These are phyloP conservation scores for Notolabrus celidotus DNA, from an alignment of 2,797 vertebrate genomes.

Conservation along the genomic window DNA sequence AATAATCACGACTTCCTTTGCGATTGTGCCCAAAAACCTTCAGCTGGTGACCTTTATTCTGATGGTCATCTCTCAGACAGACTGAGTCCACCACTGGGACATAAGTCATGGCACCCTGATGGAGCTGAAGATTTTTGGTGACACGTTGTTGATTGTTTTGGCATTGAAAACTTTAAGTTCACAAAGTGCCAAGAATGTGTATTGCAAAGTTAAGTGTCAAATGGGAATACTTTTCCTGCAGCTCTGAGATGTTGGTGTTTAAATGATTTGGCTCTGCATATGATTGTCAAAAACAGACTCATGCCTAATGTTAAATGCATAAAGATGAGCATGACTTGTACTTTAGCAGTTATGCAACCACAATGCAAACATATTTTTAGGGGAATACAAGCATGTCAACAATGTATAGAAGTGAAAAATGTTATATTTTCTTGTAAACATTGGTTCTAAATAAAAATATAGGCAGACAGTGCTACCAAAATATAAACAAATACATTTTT, in stretches of 20 bases:
- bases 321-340: no score
- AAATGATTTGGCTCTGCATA: no score
- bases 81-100: neutral
- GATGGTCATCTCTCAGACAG: neutral
- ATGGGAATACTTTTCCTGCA: neutral
- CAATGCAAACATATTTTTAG: no score
- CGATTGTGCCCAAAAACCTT: neutral
- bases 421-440: neutral
- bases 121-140: neutral
- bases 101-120: constrained; percentile 9
- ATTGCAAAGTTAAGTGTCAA: neutral
- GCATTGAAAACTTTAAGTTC: neutral
- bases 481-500: neutral
- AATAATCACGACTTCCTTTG: neutral
- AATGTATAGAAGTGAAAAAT: no score
- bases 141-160: neutral
- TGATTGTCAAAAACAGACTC: no score
- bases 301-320: no score
- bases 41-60: neutral
- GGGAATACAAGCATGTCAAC: no score
- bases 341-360: no score
- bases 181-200: neutral
- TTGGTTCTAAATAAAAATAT: neutral
- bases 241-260: neutral
- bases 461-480: neutral